These are phyloP conservation scores for Drosophila tsacasi DNA, from an alignment of 1,140 invertebrate species.

Conservation along the genomic window DNA sequence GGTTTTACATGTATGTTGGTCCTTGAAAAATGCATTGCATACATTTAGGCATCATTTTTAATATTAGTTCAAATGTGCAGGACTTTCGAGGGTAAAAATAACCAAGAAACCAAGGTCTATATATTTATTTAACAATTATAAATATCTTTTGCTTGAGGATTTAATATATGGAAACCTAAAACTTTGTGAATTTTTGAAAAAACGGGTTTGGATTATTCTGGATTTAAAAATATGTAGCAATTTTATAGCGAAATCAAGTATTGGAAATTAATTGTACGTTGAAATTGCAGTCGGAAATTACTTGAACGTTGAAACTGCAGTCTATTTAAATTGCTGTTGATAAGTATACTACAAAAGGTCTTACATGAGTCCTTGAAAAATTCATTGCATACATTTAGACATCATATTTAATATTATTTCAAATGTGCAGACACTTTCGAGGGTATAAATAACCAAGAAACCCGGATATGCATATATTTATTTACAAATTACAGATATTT, in stretches of 20 bases:
- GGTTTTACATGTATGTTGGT: neutral
- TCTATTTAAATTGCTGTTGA: neutral
- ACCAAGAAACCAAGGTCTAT: too few species aligned
- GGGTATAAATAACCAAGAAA: neutral
- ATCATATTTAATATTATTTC: neutral
- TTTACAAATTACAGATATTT: neutral
- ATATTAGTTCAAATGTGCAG: neutral
- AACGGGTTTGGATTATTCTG: neutral
- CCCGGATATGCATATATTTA: too few species aligned
- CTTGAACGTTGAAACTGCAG: neutral
- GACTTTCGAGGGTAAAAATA: neutral
- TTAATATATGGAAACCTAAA: too few species aligned
- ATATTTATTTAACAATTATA: too few species aligned
- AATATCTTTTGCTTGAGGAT: too few species aligned
- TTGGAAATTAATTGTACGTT: too few species aligned
- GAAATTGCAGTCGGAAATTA: too few species aligned
- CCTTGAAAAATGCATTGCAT: neutral
- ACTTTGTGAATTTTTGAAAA: neutral
- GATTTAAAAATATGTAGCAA: neutral
- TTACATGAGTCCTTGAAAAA: neutral
- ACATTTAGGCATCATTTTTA: neutral
- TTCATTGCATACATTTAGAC: neutral
- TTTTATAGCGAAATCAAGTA: neutral
- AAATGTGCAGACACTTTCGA: neutral
- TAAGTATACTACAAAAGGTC: neutral